Percentiles rank a stretch among this genome's conserved stretches.
Conservation (phyloP, 2,888 invertebrate genomes). For the Enchytraeus crypticus region DNA sequence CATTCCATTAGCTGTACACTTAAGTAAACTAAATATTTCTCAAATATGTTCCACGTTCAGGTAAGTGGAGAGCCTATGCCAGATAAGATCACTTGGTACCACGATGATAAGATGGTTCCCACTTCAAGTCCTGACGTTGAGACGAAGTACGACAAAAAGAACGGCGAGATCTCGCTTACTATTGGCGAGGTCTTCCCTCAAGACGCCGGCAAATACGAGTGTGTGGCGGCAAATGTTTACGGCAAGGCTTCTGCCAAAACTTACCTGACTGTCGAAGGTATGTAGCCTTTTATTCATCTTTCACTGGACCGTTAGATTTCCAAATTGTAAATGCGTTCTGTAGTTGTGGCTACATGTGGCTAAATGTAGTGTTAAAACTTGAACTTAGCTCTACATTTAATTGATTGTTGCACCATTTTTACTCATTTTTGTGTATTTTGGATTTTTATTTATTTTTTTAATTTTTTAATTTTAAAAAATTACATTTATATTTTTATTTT, state of each 20-base stretch:
- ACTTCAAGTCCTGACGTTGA: constrained; percentile 27
- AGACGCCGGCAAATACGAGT: constrained; percentile 95
- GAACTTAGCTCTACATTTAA: too few species aligned
- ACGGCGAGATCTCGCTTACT: constrained; percentile 64
- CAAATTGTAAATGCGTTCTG: background rate
- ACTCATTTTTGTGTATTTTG: too few species aligned
- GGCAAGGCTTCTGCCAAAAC: constrained; percentile 79
- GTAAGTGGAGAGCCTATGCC: constrained; percentile 84
- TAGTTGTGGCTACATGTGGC: too few species aligned
- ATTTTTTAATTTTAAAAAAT: too few species aligned
- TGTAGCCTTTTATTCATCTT: background rate
- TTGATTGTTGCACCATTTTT: too few species aligned
- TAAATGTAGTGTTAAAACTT: too few species aligned
- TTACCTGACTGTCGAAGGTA: constrained; percentile 38
- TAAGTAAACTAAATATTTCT: too few species aligned
- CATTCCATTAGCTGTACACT: too few species aligned
- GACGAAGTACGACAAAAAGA: constrained; percentile 40
- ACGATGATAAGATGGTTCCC: constrained; percentile 57
- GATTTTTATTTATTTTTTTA: too few species aligned
- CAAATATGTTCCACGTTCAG: too few species aligned
- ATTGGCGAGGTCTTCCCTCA: constrained; percentile 92
- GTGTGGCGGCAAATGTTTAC: constrained; percentile 83
- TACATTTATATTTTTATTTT: too few species aligned
- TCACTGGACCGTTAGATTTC: background rate
- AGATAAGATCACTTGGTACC: constrained; percentile 89